Percentiles rank a stretch among this genome's conserved stretches.
phyloP scores from a whole-genome alignment of 2,113 vertebrate species.

The Rhabdomys dilectus region DNA sequence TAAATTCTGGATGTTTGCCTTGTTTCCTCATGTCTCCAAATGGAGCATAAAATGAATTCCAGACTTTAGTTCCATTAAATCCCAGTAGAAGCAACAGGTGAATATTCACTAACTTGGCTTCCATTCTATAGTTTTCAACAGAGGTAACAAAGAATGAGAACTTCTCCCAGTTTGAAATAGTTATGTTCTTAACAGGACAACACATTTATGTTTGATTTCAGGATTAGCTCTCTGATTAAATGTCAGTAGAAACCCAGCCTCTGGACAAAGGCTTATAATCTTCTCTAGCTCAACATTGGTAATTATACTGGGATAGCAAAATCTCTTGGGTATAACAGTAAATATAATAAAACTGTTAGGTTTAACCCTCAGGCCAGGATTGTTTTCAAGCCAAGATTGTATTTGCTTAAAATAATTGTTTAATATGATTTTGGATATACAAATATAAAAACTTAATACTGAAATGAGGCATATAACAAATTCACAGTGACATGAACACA shows the following conservation, averaged over 20 bases:
- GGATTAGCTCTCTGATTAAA: slow-evolving; percentile 71
- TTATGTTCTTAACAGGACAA: slow-evolving; percentile 68
- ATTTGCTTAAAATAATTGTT: slow-evolving; percentile 70
- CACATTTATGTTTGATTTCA: slow-evolving; percentile 72
- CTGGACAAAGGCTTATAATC: slow-evolving; percentile 73
- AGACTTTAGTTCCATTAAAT: slow-evolving; percentile 47
- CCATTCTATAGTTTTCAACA: slow-evolving; percentile 44
- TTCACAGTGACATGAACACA: slow-evolving; percentile 21
- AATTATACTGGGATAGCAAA: slow-evolving; percentile 69
- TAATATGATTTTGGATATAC: slow-evolving; percentile 65
- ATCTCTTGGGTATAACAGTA: slow-evolving; percentile 58
- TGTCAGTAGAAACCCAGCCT: slow-evolving; percentile 61
- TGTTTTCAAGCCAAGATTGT: slow-evolving; percentile 67
- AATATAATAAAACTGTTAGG: slow-evolving; percentile 63
- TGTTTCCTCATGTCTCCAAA: slow-evolving; percentile 11
- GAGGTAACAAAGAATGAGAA: slow-evolving; percentile 49
- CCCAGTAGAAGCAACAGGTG: slow-evolving; percentile 34
- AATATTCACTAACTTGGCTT: slow-evolving; percentile 47
- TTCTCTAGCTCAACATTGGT: slow-evolving; percentile 68
- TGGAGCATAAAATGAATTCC: slow-evolving; percentile 28
- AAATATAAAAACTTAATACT: slow-evolving; percentile 64
- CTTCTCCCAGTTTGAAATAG: slow-evolving; percentile 61
- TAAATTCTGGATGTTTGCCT: slow-evolving; percentile 17
- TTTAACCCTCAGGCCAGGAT: slow-evolving; percentile 50
- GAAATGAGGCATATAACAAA: slow-evolving; percentile 48